Evolutionary conservation across 2,888 invertebrate genomes (phyloP).

Genomic region (Pecten maximus): DNA sequence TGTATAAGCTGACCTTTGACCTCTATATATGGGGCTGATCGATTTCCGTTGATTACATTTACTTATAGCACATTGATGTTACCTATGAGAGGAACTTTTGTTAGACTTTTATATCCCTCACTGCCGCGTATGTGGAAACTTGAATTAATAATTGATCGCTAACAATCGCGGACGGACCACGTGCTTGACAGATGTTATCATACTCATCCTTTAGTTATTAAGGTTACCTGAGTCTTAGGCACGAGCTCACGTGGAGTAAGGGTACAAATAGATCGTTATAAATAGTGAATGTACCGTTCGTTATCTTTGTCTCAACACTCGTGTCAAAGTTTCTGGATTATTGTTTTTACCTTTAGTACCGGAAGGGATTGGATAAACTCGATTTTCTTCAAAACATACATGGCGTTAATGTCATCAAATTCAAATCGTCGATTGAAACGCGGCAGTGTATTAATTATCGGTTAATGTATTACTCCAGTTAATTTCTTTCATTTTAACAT

Average conservation of each 20-base stretch:
- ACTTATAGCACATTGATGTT: conserved; percentile 4
- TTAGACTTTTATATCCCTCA: background rate
- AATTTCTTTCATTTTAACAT: background rate
- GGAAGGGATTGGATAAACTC: no score
- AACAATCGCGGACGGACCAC: background rate
- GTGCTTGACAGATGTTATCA: conserved; percentile 24
- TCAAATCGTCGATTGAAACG: background rate
- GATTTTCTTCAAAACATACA: no score
- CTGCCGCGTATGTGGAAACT: background rate
- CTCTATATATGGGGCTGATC: background rate
- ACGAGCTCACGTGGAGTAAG: background rate
- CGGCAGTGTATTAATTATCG: background rate
- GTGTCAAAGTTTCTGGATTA: background rate
- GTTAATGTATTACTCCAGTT: no score
- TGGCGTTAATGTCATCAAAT: background rate
- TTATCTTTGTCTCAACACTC: background rate
- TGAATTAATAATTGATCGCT: background rate
- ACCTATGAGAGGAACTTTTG: background rate
- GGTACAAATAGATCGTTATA: background rate
- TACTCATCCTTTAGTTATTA: background rate
- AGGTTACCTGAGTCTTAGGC: background rate
- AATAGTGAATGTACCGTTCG: background rate
- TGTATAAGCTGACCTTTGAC: background rate
- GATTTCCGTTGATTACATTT: conserved; percentile 15
- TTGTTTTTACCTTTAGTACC: background rate